Conservation (phyloP, 2,888 invertebrate genomes). For the Muschampia plurimacula region DNA sequence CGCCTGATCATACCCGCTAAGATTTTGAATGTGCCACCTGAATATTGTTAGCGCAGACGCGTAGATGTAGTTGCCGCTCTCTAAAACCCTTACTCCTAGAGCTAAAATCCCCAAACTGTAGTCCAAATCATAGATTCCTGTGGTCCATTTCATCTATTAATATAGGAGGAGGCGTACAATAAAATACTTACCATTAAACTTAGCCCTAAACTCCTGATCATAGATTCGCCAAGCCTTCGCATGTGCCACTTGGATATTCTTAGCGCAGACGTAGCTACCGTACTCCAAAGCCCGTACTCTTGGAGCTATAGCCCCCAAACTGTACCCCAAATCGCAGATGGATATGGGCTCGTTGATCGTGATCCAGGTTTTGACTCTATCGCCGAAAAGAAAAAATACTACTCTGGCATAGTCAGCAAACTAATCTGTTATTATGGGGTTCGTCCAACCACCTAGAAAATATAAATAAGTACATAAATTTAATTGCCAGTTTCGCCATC, state of each 20-base stretch:
- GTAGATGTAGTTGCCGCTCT: constrained; percentile 59
- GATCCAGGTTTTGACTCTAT: constrained; percentile 88
- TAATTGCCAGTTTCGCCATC: no score
- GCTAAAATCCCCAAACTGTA: neutral
- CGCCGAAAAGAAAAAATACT: constrained; percentile 83
- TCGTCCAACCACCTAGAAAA: constrained; percentile 50
- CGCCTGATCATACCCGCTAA: constrained; percentile 82
- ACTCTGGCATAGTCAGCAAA: constrained; percentile 87
- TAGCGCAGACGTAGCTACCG: constrained; percentile 80
- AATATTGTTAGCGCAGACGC: constrained; percentile 85
- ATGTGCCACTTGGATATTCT: constrained; percentile 88
- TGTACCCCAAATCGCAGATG: constrained; percentile 66
- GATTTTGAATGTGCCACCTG: constrained; percentile 88
- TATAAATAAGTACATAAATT: no score
- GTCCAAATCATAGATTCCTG: no score
- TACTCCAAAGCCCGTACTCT: constrained; percentile 59
- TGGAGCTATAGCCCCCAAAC: constrained; percentile 1
- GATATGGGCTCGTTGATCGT: constrained; percentile 89
- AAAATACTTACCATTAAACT: constrained; percentile 71
- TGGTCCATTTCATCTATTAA: neutral
- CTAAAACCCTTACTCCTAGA: constrained; percentile 51
- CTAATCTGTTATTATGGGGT: constrained; percentile 86
- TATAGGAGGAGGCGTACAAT: neutral
- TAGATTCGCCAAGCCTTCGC: constrained; percentile 86
- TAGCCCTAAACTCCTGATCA: constrained; percentile 76